phyloP scores from a whole-genome alignment of 2,888 invertebrate species.

The Oligia latruncula region DNA sequence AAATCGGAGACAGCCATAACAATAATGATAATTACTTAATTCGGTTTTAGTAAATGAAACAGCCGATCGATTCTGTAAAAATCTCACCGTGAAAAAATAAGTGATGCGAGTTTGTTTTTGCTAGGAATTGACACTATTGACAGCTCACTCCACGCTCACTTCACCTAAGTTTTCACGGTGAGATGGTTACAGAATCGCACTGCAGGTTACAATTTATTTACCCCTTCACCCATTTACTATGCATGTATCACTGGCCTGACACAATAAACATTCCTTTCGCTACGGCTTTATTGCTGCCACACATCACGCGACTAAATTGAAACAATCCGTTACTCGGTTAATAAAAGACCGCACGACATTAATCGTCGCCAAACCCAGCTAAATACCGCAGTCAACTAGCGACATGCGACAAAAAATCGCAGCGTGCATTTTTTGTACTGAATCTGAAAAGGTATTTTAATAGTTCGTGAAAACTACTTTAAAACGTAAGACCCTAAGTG shows the following conservation, averaged over 20 bases:
- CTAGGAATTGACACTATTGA: too few relatives aligned
- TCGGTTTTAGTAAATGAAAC: neutral
- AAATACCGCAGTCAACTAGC: slow-evolving; percentile 37
- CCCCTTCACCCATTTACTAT: neutral
- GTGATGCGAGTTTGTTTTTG: too few relatives aligned
- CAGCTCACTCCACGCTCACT: too few relatives aligned
- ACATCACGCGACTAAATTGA: slow-evolving; percentile 61
- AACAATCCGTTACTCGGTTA: slow-evolving; percentile 55
- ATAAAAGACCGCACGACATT: slow-evolving; percentile 56
- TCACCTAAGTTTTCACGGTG: too few relatives aligned
- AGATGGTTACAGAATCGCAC: too few relatives aligned
- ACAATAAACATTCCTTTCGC: neutral
- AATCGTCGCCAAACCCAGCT: slow-evolving; percentile 44
- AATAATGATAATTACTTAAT: too few relatives aligned
- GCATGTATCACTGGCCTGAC: neutral
- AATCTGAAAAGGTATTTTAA: neutral
- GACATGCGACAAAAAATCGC: slow-evolving; percentile 40
- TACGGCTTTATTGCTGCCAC: slow-evolving; percentile 47
- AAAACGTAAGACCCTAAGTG: too few relatives aligned
- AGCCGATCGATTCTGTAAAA: too few relatives aligned
- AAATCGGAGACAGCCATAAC: too few relatives aligned
- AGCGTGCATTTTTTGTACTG: neutral
- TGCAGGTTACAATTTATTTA: neutral
- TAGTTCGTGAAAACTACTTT: too few relatives aligned
- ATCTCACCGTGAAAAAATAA: too few relatives aligned